These are phyloP conservation scores for Sycobia sp. DNA, from an alignment of 1,140 invertebrate genomes.

Conservation along the genomic window DNA sequence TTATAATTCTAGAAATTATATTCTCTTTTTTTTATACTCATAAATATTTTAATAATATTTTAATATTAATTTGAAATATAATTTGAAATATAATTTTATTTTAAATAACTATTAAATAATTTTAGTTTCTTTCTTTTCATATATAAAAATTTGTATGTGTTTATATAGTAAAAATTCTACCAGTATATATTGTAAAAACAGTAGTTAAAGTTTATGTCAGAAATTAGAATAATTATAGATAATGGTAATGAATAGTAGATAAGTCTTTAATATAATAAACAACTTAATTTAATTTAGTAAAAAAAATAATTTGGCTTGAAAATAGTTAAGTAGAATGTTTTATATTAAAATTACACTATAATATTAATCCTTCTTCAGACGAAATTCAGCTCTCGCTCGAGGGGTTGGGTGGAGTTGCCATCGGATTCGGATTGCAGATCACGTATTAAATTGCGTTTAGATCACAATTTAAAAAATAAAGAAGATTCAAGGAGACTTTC, in stretches of 20 bases:
- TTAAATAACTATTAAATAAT: too few relatives aligned
- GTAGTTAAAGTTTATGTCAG: not conserved
- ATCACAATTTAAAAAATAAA: conserved; percentile 64
- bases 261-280: not conserved
- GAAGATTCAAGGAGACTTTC: conserved; percentile 55
- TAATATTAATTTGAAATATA: too few relatives aligned
- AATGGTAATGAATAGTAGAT: conserved; percentile 2
- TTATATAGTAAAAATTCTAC: not conserved
- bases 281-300: not conserved
- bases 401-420: conserved; percentile 71
- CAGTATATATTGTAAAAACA: not conserved
- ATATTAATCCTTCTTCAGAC: conserved; percentile 60
- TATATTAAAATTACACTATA: conserved; percentile 12
- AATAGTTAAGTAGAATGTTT: not conserved
- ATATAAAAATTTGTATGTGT: not conserved
- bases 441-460: conserved; percentile 66
- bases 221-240: conserved; percentile 1
- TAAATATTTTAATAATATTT: too few relatives aligned
- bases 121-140: too few relatives aligned
- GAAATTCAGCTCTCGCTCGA: conserved; percentile 74
- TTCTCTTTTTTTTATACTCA: too few relatives aligned
- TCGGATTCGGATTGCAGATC: conserved; percentile 64
- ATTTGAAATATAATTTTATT: too few relatives aligned
- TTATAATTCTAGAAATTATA: too few relatives aligned
- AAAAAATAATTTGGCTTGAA: conserved; percentile 13